Evolutionary conservation across 2,888 invertebrate species (phyloP).

Genomic region (Abrostola triplasia): DNA sequence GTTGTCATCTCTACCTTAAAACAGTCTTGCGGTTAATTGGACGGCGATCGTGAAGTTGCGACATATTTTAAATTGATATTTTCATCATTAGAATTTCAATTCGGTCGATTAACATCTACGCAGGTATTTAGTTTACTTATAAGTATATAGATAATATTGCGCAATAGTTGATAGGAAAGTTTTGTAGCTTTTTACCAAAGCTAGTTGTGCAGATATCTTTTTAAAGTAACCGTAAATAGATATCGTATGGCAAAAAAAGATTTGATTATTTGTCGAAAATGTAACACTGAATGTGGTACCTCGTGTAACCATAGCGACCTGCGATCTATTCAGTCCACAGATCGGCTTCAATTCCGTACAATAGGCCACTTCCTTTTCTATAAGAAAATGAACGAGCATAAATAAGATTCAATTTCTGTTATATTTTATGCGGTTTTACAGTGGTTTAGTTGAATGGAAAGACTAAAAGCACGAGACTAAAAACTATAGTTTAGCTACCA

Average conservation of each 20-base stretch:
- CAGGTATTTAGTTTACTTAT: neutral
- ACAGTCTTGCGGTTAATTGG: conserved; percentile 5
- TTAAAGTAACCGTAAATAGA: too few relatives aligned
- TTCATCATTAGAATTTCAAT: conserved; percentile 2
- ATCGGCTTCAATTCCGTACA: conserved; percentile 74
- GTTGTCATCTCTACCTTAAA: conserved; percentile 23
- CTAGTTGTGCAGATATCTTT: too few relatives aligned
- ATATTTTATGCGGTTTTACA: too few relatives aligned
- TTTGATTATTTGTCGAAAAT: too few relatives aligned
- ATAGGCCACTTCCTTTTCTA: conserved; percentile 70
- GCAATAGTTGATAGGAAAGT: conserved; percentile 17
- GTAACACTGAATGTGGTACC: neutral
- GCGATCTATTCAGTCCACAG: conserved; percentile 58
- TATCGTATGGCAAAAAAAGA: too few relatives aligned
- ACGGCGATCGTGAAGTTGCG: conserved; percentile 13
- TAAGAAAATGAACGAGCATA: conserved; percentile 28
- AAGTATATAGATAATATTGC: conserved; percentile 9
- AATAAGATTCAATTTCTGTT: neutral
- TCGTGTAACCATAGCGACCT: conserved; percentile 29
- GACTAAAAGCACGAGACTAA: too few relatives aligned
- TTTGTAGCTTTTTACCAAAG: neutral
- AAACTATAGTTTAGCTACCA: too few relatives aligned
- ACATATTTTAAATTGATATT: conserved; percentile 11
- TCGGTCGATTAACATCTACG: neutral
- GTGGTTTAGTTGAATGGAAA: too few relatives aligned